Percentiles rank a stretch among this genome's conserved stretches.
These are phyloP conservation scores for Alouatta palliata DNA, from an alignment of 2,113 vertebrate species.

Conservation along the genomic window DNA sequence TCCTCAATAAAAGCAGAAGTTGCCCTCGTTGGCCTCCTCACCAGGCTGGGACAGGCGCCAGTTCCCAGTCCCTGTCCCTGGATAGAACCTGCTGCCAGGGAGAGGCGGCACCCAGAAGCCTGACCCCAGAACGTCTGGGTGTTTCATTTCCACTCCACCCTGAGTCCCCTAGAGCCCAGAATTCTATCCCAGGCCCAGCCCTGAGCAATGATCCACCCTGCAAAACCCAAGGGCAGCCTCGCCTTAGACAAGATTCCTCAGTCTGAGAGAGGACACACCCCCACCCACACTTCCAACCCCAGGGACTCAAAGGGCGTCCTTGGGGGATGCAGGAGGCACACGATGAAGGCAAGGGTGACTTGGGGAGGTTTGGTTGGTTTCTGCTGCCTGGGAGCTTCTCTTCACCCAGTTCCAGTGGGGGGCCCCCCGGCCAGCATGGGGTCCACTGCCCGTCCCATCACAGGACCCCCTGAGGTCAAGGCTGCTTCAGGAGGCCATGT, in stretches of 20 bases:
- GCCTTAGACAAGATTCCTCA: neutral
- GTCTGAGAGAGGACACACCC: neutral
- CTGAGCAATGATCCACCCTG: neutral
- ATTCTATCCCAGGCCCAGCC: neutral
- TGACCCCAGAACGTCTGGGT: too few relatives aligned
- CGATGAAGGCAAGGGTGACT: neutral
- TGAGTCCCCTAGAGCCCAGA: neutral
- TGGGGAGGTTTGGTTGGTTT: neutral
- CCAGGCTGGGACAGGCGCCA: neutral
- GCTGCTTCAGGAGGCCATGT: accelerated
- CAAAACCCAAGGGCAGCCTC: too few relatives aligned
- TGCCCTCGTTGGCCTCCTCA: neutral
- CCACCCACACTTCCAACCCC: neutral
- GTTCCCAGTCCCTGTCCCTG: neutral
- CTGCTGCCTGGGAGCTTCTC: neutral
- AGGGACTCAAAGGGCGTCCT: neutral
- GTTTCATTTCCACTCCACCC: neutral
- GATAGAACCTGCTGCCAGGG: too few relatives aligned
- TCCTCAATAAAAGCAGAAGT: neutral
- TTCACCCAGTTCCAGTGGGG: neutral
- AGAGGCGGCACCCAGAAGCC: too few relatives aligned
- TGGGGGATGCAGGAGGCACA: neutral
- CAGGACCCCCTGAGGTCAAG: neutral
- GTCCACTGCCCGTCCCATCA: neutral
- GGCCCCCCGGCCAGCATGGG: accelerated